Evolutionary conservation across 2,888 invertebrate species (phyloP).

Genomic region (Xanthorhoe spadicearia): DNA sequence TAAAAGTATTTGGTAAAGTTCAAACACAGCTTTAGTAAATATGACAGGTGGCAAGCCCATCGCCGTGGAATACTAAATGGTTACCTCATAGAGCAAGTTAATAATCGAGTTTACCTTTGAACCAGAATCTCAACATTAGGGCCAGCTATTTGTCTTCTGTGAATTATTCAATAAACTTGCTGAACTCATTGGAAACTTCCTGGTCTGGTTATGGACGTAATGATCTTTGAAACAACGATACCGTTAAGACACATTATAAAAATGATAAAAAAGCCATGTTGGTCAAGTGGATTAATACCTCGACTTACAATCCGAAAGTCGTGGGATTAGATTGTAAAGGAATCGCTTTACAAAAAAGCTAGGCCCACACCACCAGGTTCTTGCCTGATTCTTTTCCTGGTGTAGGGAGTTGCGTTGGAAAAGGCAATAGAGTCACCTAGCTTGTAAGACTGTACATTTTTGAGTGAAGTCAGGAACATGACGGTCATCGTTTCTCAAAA

Average conservation of each 20-base stretch:
- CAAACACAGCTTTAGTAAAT: no score
- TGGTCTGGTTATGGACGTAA: neutral
- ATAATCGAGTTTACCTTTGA: slow-evolving; percentile 12
- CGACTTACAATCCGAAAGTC: no score
- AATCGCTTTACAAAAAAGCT: no score
- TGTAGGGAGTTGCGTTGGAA: no score
- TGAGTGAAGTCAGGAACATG: neutral
- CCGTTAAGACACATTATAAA: neutral
- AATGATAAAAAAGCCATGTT: no score
- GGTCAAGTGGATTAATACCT: no score
- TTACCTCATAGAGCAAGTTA: slow-evolving; percentile 1
- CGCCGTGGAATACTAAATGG: neutral
- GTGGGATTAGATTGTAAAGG: no score
- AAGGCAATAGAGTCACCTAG: no score
- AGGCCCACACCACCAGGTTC: no score
- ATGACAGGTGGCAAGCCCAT: neutral
- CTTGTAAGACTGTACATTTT: no score
- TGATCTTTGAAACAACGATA: neutral
- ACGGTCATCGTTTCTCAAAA: neutral
- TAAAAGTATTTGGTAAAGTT: no score
- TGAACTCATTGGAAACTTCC: slow-evolving; percentile 7
- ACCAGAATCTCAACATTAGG: slow-evolving; percentile 2
- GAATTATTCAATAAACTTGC: slow-evolving; percentile 22
- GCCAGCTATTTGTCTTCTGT: slow-evolving; percentile 21
- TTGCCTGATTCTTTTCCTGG: no score